Base-by-base conservation (phyloP, 53 echinoderm and acorn worm species). In the Zoroaster sp. region DNA sequence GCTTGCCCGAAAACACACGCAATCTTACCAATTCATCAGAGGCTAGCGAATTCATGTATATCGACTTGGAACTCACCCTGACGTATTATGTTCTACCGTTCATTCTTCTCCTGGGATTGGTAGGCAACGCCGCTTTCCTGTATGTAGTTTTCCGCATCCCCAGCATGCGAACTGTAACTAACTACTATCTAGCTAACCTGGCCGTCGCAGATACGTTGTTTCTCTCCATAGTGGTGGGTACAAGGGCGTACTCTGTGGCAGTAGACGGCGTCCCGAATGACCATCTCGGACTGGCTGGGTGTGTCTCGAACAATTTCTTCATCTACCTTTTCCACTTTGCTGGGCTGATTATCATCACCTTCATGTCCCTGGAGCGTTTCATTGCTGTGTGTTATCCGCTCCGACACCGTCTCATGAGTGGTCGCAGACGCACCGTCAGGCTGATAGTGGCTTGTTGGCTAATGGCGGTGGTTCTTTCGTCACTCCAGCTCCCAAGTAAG, bases 151-250 rank as follows among this genome's bases (percentile, higher is more conserved):
- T 34, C 41, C 88, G 88, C 35, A 65, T 88, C 20, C 76, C 63
- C 1, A 77, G 77, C 78, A 88, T 88, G 88, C 33, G 77, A n/a
- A 88, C 88, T 17, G 68, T 88, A 2, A 88, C 88, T 1, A 85
- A 85, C 49, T 85, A 69, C 39, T 85, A 85, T 37, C 85, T 85
- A 0, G 85, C 25, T 25, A 85, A 85, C 85, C 35, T 85, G 25
- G 85, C 85, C 46, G 72, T 85, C 10, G 69, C 85, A 11, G 85
- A 85, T 13, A 78, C 54, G 66, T 35, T 78, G 35, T 77, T 88
- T 28, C 45, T 88, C 13, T 10, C 45, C n/a, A 71, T 51, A n/a
- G 85, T 70, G 31, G 42, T 51, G 5, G 49, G 14, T 4, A 20
- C 35, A 7, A 44, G 66, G 23, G 2, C 54, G 8, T 66, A 66